Conservation (phyloP, 2,888 invertebrate species). For the Drosophila niveifrons region DNA sequence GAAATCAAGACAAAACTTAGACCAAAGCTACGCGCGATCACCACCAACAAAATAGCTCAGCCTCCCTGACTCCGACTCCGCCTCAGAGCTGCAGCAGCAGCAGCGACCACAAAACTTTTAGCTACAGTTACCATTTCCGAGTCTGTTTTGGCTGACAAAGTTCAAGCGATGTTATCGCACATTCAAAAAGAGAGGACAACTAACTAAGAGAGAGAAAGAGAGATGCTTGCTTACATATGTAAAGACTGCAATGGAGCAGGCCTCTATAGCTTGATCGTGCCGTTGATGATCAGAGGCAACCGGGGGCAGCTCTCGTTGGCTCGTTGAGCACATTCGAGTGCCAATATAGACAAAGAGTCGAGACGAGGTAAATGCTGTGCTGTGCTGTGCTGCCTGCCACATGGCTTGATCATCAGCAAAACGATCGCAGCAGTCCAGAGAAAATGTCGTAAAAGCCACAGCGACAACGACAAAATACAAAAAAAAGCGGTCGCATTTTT, state of each 20-base stretch:
- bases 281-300: slow-evolving; percentile 68
- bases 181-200: slow-evolving; percentile 22
- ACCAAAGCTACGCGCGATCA: slow-evolving; percentile 35
- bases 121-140: slow-evolving; percentile 47
- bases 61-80: background rate
- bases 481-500: slow-evolving; percentile 57
- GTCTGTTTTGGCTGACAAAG: slow-evolving; percentile 63
- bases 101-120: slow-evolving; percentile 4
- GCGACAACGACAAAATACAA: slow-evolving; percentile 18
- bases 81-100: background rate
- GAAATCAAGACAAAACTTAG: slow-evolving; percentile 65
- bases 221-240: slow-evolving; percentile 53
- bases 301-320: slow-evolving; percentile 19
- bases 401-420: slow-evolving; percentile 56
- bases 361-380: slow-evolving; percentile 15
- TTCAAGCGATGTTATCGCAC: slow-evolving; percentile 81
- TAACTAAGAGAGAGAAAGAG: slow-evolving; percentile 5
- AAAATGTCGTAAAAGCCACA: slow-evolving; percentile 64
- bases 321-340: slow-evolving; percentile 7
- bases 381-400: slow-evolving; percentile 13
- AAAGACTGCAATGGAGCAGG: slow-evolving; percentile 53
- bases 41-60: slow-evolving; percentile 53
- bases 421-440: slow-evolving; percentile 51
- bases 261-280: slow-evolving; percentile 63
- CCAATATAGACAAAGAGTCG: slow-evolving; percentile 25